Evolutionary conservation across 2,888 invertebrate species (phyloP).

Genomic region (Eulithis testata): DNA sequence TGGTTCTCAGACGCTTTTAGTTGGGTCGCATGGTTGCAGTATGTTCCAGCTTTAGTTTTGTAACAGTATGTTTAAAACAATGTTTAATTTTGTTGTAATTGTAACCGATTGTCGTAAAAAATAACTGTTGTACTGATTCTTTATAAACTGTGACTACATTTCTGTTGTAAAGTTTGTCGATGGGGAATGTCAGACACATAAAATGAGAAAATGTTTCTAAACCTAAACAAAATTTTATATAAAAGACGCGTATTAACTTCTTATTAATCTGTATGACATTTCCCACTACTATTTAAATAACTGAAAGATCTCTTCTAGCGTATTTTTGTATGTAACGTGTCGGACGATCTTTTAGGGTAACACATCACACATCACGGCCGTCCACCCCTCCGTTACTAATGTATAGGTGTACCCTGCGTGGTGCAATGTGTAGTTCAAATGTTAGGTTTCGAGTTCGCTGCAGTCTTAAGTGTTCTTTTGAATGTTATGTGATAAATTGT

Average conservation of each 20-base stretch:
- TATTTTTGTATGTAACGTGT: slow-evolving; percentile 45
- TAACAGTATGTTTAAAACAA: slow-evolving; percentile 65
- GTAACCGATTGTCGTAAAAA: slow-evolving; percentile 39
- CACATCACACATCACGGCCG: neutral
- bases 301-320: slow-evolving; percentile 44
- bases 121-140: slow-evolving; percentile 38
- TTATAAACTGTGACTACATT: slow-evolving; percentile 9
- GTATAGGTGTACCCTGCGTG: neutral
- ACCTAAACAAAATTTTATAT: neutral
- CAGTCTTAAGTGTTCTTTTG: slow-evolving; percentile 67
- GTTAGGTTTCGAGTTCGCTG: slow-evolving; percentile 50
- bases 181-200: slow-evolving; percentile 19
- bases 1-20: no score
- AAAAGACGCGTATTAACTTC: neutral
- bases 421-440: slow-evolving; percentile 14
- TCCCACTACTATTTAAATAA: slow-evolving; percentile 3
- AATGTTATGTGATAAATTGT: slow-evolving; percentile 78
- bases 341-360: neutral
- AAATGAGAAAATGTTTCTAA: neutral
- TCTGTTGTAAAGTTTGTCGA: neutral
- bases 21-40: neutral
- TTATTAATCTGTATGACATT: slow-evolving; percentile 18
- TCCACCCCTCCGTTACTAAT: neutral
- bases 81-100: slow-evolving; percentile 54
- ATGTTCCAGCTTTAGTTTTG: slow-evolving; percentile 58